Conservation (phyloP, 1,140 invertebrate genomes). For the Atta texana region DNA sequence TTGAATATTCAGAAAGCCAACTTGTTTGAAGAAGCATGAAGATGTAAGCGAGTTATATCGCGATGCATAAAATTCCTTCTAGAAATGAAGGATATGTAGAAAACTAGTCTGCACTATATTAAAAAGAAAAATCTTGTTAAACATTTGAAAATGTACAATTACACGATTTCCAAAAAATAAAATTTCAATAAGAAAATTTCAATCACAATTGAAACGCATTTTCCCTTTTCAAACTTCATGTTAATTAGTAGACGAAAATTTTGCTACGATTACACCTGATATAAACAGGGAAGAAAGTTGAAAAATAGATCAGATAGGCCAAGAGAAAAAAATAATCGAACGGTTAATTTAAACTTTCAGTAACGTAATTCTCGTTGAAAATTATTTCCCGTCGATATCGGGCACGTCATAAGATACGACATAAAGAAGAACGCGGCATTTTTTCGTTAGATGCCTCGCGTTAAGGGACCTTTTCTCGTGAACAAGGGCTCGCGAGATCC, state of each 20-base stretch:
- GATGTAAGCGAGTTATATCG: slow-evolving; percentile 45
- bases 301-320: background rate
- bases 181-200: background rate
- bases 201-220: background rate
- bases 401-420: slow-evolving; percentile 5
- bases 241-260: background rate
- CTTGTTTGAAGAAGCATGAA: slow-evolving; percentile 33
- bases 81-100: slow-evolving; percentile 3
- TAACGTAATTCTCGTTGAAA: background rate
- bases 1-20: slow-evolving; percentile 68
- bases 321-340: background rate
- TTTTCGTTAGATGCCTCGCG: background rate
- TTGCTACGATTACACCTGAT: background rate
- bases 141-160: background rate
- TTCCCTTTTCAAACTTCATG: background rate
- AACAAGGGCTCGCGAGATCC: background rate
- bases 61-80: slow-evolving; percentile 14
- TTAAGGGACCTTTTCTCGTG: background rate
- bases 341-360: background rate
- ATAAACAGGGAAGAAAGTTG: background rate
- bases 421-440: slow-evolving; percentile 22
- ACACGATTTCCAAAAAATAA: background rate
- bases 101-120: background rate
- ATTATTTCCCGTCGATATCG: slow-evolving; percentile 12
- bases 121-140: background rate